phyloP scores from a whole-genome alignment of 92 coral and sea anemone species.

The Actinostola sp. region DNA sequence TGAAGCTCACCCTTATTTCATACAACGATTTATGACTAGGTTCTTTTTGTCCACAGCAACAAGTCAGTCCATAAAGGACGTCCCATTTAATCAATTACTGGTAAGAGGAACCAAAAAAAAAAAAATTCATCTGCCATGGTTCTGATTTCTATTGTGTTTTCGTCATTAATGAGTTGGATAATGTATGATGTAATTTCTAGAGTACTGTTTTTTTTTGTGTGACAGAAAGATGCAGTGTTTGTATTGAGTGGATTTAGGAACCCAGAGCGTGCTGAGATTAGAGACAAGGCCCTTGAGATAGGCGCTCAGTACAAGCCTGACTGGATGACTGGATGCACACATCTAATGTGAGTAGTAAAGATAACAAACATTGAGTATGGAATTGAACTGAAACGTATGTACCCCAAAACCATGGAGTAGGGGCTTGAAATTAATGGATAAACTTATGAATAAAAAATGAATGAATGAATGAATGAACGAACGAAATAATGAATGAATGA shows the following conservation, averaged over 20 bases:
- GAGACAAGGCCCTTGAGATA: constrained; percentile 94
- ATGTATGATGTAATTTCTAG: neutral
- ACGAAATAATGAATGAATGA: no score
- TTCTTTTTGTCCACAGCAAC: neutral
- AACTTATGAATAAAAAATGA: neutral
- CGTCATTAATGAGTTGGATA: constrained; percentile 9
- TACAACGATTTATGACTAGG: no score
- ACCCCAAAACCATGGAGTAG: no score
- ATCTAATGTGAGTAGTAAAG: constrained; percentile 74
- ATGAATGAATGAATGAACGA: neutral
- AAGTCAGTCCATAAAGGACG: neutral
- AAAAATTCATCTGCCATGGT: no score
- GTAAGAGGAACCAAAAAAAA: neutral
- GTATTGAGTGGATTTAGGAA: constrained; percentile 95
- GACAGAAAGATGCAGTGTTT: constrained; percentile 86
- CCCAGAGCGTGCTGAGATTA: constrained; percentile 86
- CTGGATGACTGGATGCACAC: constrained; percentile 90
- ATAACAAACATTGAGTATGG: neutral
- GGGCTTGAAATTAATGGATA: neutral
- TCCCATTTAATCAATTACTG: constrained; percentile 11
- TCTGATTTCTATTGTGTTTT: neutral
- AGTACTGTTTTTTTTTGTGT: neutral
- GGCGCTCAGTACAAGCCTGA: constrained; percentile 95
- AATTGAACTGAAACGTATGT: no score
- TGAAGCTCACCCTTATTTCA: no score